These are phyloP conservation scores for Poecilus cupreus DNA, from an alignment of 2,888 invertebrate species.

Conservation along the genomic window DNA sequence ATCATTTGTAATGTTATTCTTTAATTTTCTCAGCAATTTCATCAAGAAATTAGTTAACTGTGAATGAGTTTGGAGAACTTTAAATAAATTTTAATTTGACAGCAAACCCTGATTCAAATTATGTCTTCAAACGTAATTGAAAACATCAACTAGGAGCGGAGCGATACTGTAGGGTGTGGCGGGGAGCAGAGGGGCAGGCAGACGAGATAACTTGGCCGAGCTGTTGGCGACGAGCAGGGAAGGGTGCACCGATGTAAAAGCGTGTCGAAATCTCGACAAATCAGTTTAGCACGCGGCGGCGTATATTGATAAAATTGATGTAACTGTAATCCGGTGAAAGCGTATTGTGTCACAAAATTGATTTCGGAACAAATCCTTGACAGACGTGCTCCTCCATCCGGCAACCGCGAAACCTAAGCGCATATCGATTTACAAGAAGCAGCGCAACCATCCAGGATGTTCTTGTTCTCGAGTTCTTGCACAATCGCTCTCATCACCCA, in stretches of 20 bases:
- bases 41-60: neutral
- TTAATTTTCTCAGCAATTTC: neutral
- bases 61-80: conserved; percentile 1
- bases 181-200: no score
- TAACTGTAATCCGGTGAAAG: conserved; percentile 58
- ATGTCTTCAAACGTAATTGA: conserved; percentile 2
- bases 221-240: neutral
- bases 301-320: conserved; percentile 59
- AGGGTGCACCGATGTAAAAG: neutral
- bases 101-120: neutral
- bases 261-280: conserved; percentile 57
- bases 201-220: no score
- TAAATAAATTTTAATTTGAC: conserved; percentile 20
- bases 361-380: conserved; percentile 59
- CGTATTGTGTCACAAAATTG: conserved; percentile 59
- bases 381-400: conserved; percentile 45
- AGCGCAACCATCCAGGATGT: neutral
- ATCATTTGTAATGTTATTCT: conserved; percentile 1
- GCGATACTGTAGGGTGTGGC: neutral
- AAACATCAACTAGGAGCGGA: neutral
- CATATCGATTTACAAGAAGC: conserved; percentile 56
- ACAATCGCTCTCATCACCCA: conserved; percentile 3
- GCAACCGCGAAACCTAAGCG: conserved; percentile 53
- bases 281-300: conserved; percentile 47
- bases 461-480: neutral